These are phyloP conservation scores for Anguilla obscura DNA, from an alignment of 2,797 vertebrate genomes.

Conservation along the genomic window DNA sequence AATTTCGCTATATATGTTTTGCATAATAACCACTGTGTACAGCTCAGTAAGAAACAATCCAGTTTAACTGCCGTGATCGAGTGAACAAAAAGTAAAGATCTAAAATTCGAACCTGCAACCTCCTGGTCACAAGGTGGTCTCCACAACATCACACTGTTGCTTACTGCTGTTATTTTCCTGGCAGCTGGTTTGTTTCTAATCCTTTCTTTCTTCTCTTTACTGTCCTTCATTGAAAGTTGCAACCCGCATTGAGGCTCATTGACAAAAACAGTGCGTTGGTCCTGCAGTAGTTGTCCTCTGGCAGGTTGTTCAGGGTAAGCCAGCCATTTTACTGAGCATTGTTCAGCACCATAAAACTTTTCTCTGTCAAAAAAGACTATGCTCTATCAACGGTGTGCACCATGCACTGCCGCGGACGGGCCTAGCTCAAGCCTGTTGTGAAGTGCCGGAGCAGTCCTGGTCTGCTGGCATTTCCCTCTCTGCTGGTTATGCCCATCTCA, in stretches of 20 bases:
- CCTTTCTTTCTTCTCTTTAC: neutral
- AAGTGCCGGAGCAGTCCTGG: conserved; percentile 22
- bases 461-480: conserved; percentile 15
- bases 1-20: neutral
- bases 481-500: neutral
- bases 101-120: neutral
- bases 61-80: neutral
- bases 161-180: neutral
- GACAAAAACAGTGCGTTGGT: neutral
- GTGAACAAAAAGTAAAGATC: neutral
- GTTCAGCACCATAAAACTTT: conserved; percentile 34
- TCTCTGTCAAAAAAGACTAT: neutral
- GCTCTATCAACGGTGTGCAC: conserved; percentile 33
- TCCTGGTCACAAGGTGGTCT: neutral
- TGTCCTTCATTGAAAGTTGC: neutral
- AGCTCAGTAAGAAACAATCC: neutral
- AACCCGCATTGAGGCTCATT: neutral
- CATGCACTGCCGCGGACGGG: conserved; percentile 19
- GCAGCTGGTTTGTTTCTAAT: neutral
- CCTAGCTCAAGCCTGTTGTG: conserved; percentile 32
- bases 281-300: neutral
- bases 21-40: neutral
- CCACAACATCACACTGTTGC: neutral
- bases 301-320: conserved; percentile 42
- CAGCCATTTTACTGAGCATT: conserved; percentile 38